Evolutionary conservation across 2,113 vertebrate species (phyloP), one percentile per base, ranked within the genome.

Genomic region (Lynx canadensis): DNA sequence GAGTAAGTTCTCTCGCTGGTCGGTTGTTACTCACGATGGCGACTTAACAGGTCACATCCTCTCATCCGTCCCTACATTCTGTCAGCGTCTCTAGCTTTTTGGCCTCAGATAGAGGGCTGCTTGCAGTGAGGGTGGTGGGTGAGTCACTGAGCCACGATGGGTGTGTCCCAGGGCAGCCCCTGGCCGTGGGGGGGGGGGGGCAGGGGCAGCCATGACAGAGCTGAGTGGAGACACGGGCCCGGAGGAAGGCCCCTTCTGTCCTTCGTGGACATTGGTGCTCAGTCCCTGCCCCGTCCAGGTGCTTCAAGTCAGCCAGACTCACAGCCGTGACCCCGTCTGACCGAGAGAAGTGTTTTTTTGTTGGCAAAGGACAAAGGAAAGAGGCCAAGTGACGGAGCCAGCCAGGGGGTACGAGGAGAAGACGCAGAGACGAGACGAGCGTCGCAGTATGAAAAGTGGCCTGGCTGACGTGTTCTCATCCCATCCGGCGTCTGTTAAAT

Each of bases 391-490:
- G 27, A 11, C 2, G 15, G 41, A 55, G 27, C 21, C n/a, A 25
- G 69, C 50, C 2, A 27, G 11, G 7, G 19, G 25, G 29, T 13
- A 0, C 2, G 57, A 60, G 23, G 23, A 23, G 45, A 41, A 31
- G 63, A 7, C 5, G 2, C 29, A 6, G 15, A 60, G 45, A 12
- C 81, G 7, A 36, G 60, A 79, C 25, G 13, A 13, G 6, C 0
- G 0, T 27, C 3, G 0, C 69, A 14, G 48, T 15, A 0, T 0
- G 4, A 27, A 16, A 21, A 2, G 1, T 0, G 31, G 83, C 96
- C 90, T 5, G 4, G 74, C 36, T 41, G 71, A 31, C 29, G 6
- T 11, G 3, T 33, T 31, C 25, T 1, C 50, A n/a, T 12, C 66
- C 52, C n/a, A 7, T 15, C 29, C 4, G 0, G 79, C 90, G 10